These are phyloP conservation scores for Epirrhoe tristata DNA, from an alignment of 2,888 invertebrate species.

Conservation along the genomic window DNA sequence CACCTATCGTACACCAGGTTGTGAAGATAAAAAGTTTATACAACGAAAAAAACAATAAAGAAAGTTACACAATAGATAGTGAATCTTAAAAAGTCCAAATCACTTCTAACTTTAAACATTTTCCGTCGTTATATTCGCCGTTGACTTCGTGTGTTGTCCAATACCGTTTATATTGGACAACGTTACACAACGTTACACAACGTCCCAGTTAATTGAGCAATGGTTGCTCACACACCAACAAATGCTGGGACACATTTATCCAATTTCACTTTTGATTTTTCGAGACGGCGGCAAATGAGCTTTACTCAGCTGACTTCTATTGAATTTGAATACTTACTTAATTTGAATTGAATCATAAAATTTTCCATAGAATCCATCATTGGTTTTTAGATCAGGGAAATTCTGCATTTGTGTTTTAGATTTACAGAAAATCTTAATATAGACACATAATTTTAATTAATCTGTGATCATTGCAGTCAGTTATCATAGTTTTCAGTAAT, in stretches of 20 bases:
- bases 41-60: constrained; percentile 26
- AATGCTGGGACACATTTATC: neutral
- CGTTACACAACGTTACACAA: constrained; percentile 9
- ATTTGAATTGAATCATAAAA: neutral
- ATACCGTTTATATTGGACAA: constrained; percentile 23
- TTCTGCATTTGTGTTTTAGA: too few species aligned
- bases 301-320: neutral
- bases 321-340: neutral
- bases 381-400: neutral
- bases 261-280: neutral
- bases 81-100: constrained; percentile 39
- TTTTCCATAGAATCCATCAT: neutral
- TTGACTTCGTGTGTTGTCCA: constrained; percentile 3
- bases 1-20: constrained; percentile 19
- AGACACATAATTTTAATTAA: too few species aligned
- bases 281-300: neutral
- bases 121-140: constrained; percentile 9
- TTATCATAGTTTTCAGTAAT: too few species aligned
- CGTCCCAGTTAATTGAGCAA: constrained; percentile 11
- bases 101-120: constrained; percentile 27
- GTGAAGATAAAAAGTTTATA: constrained; percentile 18
- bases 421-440: too few species aligned
- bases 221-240: constrained; percentile 5
- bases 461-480: too few species aligned
- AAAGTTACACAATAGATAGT: constrained; percentile 27